Base-by-base conservation (phyloP, 2,113 vertebrate genomes). In the Cheilinus undulatus region DNA sequence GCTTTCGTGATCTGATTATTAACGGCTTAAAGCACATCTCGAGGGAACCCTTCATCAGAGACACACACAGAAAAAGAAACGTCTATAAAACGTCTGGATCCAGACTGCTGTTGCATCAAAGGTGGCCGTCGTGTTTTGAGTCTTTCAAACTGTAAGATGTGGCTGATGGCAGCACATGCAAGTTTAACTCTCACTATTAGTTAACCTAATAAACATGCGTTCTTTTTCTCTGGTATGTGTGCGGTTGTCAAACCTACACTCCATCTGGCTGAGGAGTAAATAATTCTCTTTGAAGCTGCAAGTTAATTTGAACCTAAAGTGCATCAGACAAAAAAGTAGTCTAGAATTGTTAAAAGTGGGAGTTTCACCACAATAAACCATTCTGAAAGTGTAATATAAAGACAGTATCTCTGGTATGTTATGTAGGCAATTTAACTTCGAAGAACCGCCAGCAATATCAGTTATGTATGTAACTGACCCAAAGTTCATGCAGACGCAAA, bases 121-220 rank as follows among this genome's bases (percentile, higher is more conserved):
- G 84, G 58, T 73, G 48, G 59, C 24, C 17, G 52, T 53, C 20
- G 38, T 57, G 54, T 77, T 81, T 62, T 60, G 71, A 76, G 85
- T 73, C 76, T 75, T n/a, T 70, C 57, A 63, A 61, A 23, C 14
- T 23, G 54, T 89, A 72, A 86, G 84, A 91, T 91, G 89, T 89
- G 89, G 89, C 76, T 28, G 43, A 74, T 50, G 58, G 67, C 63
- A 17, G 77, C 81, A 58, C 53, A 53, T 72, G 77, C 60, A 52
- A 7, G 13, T 70, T 66, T 60, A 78, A 90, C 85, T 91, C 82
- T 90, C 86, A 88, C 88, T 91, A 38, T 87, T 83, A 68, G 66
- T 61, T 43, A 32, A 30, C 15, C 77, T 66, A 61, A 84, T 87
- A 85, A 86, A 86, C 66, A 86, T 54, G 69, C 65, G 50, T 71